Conservation (phyloP, 2,113 vertebrate genomes). For the Pachyramphus minor region DNA sequence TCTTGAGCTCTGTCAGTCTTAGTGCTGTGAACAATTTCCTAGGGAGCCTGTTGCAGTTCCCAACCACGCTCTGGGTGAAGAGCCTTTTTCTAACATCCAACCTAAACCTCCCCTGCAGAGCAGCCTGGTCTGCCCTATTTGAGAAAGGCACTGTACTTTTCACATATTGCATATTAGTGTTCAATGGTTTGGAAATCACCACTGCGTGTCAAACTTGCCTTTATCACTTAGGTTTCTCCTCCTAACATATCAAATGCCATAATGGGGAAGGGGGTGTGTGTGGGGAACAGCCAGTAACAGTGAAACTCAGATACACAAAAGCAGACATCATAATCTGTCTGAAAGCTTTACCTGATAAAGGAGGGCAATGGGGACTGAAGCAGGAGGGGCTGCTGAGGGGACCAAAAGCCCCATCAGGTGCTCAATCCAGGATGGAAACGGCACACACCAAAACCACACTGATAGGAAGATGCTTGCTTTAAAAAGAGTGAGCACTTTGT, state of each 20-base stretch:
- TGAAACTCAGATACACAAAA: neutral
- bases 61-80: neutral
- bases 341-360: neutral
- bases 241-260: neutral
- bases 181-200: neutral
- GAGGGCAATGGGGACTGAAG: neutral
- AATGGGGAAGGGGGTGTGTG: neutral
- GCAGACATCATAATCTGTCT: neutral
- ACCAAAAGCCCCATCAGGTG: neutral
- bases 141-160: neutral
- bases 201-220: neutral
- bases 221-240: neutral
- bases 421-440: neutral
- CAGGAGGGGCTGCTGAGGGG: neutral
- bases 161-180: neutral
- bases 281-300: neutral
- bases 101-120: neutral
- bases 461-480: rapidly evolving
- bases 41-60: neutral
- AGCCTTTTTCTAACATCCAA: neutral
- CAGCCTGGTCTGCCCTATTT: neutral
- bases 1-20: neutral
- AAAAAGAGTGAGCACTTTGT: neutral
- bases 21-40: neutral
- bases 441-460: neutral